Evolutionary conservation across 2,113 vertebrate species (phyloP).

Genomic region (Ciconia boyciana): DNA sequence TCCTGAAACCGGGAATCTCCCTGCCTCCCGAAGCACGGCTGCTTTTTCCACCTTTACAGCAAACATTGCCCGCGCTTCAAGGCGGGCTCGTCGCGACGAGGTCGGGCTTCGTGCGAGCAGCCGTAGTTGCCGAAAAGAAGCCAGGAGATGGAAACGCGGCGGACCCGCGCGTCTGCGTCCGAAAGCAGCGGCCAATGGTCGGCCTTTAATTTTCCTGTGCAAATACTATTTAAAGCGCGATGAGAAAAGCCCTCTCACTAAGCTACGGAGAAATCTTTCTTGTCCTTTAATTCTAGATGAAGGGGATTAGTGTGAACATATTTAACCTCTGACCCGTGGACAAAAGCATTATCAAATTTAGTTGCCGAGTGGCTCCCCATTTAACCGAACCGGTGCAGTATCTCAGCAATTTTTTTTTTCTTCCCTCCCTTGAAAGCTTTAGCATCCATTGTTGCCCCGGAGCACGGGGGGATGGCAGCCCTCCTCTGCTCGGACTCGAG

Average conservation of each 20-base stretch:
- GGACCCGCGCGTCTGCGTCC: not conserved
- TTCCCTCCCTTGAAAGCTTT: not conserved
- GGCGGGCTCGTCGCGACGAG: not conserved
- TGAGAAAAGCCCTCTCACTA: conserved; percentile 74
- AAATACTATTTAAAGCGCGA: conserved; percentile 79
- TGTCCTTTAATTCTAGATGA: conserved; percentile 89
- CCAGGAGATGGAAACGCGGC: not conserved
- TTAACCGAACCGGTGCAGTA: conserved; percentile 61
- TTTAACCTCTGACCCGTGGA: conserved; percentile 90
- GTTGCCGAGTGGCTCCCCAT: conserved; percentile 84
- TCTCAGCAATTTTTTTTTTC: conserved; percentile 3
- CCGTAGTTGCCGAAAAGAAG: not conserved
- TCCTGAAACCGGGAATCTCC: conserved; percentile 41
- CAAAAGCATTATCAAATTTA: conserved; percentile 90
- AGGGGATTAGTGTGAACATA: conserved; percentile 89
- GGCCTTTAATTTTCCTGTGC: conserved; percentile 79
- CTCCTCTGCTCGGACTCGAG: not conserved
- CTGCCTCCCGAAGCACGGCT: not conserved
- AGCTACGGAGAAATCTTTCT: conserved; percentile 79
- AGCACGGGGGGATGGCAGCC: not conserved
- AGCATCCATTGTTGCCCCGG: not conserved
- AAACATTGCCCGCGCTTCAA: not conserved
- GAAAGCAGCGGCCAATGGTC: not conserved
- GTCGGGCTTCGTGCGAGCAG: accelerated
- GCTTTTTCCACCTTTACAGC: not conserved